phyloP scores from a whole-genome alignment of 2,797 vertebrate species.

The Coccyzus lansbergi region DNA sequence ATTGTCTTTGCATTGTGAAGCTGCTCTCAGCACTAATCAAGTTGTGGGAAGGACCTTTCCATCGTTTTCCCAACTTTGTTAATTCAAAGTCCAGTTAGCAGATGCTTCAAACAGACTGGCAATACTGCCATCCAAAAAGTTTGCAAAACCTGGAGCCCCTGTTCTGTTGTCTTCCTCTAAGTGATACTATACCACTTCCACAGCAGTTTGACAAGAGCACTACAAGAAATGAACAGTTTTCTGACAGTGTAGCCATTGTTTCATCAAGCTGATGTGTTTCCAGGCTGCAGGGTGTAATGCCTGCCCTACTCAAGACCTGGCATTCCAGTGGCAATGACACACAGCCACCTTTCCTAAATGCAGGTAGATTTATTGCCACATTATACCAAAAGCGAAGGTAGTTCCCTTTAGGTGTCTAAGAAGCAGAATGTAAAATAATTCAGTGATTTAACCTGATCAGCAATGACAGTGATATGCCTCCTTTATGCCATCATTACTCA shows the following conservation, averaged over 20 bases:
- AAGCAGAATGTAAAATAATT: slow-evolving; percentile 22
- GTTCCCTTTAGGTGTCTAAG: not conserved
- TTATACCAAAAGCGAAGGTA: not conserved
- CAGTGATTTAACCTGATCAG: slow-evolving; percentile 45
- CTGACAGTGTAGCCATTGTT: accelerated
- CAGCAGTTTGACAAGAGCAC: not conserved
- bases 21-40: accelerated
- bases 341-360: not conserved
- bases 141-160: not conserved
- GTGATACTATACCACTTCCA: not conserved
- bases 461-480: slow-evolving; percentile 19
- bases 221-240: not conserved
- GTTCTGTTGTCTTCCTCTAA: not conserved
- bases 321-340: accelerated
- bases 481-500: slow-evolving; percentile 47
- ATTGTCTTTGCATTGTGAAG: not conserved
- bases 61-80: accelerated
- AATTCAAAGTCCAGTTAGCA: not conserved
- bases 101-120: not conserved
- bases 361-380: not conserved
- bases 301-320: not conserved
- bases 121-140: not conserved
- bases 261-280: accelerated
- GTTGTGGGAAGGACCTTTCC: accelerated
- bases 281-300: not conserved